Percentiles rank a stretch among this genome's conserved stretches.
These are phyloP conservation scores for Ceyx cyanopectus DNA, from an alignment of 2,113 vertebrate species.

Conservation along the genomic window DNA sequence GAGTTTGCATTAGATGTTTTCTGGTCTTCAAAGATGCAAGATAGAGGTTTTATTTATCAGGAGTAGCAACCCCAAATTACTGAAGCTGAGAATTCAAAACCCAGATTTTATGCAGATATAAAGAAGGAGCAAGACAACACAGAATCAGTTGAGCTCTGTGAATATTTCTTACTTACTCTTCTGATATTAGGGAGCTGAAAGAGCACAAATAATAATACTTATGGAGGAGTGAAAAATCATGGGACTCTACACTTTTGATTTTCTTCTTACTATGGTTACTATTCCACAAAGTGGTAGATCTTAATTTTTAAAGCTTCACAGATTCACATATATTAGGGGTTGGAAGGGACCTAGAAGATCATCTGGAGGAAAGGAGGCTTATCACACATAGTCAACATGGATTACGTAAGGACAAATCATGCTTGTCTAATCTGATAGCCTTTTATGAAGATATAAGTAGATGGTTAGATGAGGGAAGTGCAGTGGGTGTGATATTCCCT, in stretches of 20 bases:
- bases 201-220: background rate
- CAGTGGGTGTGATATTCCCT: too few relatives aligned
- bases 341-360: too few relatives aligned
- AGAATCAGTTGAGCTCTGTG: background rate
- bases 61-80: background rate
- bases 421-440: too few relatives aligned
- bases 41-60: background rate
- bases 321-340: too few relatives aligned
- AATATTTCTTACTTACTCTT: background rate
- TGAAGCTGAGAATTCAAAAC: background rate
- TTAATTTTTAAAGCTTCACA: background rate
- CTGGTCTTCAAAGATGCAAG: background rate
- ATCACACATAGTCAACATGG: too few relatives aligned
- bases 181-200: background rate
- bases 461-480: too few relatives aligned
- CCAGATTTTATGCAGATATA: background rate
- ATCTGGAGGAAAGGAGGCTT: too few relatives aligned
- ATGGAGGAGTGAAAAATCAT: background rate
- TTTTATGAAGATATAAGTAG: too few relatives aligned
- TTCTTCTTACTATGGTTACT: background rate
- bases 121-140: background rate
- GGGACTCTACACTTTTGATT: background rate
- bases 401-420: too few relatives aligned
- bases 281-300: background rate
- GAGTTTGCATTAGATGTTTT: accelerated